These are phyloP conservation scores for Sphaerophoria taeniata DNA, from an alignment of 2,888 invertebrate genomes.

Conservation along the genomic window DNA sequence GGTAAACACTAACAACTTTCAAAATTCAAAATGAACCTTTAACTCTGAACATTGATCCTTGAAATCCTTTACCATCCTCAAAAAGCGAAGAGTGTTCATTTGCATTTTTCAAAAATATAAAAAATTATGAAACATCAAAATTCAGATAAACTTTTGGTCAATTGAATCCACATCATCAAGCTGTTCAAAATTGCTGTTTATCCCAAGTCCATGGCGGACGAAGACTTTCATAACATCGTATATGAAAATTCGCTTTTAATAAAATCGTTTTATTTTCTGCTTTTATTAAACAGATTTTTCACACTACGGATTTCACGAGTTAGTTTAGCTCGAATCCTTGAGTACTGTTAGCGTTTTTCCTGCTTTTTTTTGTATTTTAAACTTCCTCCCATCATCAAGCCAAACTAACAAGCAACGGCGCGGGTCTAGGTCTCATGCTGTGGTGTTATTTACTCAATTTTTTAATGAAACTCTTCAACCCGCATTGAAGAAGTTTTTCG, in stretches of 20 bases:
- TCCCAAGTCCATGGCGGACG: constrained; percentile 19
- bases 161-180: not conserved
- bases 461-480: constrained; percentile 64
- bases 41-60: constrained; percentile 4
- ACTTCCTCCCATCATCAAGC: constrained; percentile 19
- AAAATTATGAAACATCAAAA: constrained; percentile 22
- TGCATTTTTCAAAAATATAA: too few relatives aligned
- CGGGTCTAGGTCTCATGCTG: too few relatives aligned
- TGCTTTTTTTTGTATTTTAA: constrained; percentile 4
- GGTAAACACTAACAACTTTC: not conserved
- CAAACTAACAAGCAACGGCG: too few relatives aligned
- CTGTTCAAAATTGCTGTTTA: constrained; percentile 27
- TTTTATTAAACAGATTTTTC: constrained; percentile 20
- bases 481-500: constrained; percentile 33
- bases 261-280: constrained; percentile 26
- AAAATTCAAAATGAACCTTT: too few relatives aligned
- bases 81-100: too few relatives aligned
- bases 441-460: constrained; percentile 64
- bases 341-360: constrained; percentile 10
- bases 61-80: not conserved
- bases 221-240: constrained; percentile 21
- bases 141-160: constrained; percentile 57
- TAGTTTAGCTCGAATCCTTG: constrained; percentile 22
- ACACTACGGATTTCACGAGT: constrained; percentile 48
- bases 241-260: constrained; percentile 54